Conservation (phyloP, 1,140 invertebrate species). For the Mylabris phalerata region DNA sequence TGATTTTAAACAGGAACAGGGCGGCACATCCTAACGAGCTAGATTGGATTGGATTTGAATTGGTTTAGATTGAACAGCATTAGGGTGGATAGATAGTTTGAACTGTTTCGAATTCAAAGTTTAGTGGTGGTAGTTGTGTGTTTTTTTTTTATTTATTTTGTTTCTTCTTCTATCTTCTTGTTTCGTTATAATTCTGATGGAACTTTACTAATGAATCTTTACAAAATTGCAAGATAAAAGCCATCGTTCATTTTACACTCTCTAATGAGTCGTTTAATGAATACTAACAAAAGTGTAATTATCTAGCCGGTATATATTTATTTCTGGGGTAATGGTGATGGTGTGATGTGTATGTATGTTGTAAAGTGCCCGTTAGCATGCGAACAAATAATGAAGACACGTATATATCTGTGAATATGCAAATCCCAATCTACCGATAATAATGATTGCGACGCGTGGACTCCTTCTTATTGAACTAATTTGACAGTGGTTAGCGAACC, state of each 20-base stretch:
- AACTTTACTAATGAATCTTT: too few species aligned
- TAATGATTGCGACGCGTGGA: slow-evolving; percentile 40
- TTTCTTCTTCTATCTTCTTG: too few species aligned
- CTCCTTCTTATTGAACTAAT: slow-evolving; percentile 42
- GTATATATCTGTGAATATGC: slow-evolving; percentile 29
- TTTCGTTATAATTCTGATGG: too few species aligned
- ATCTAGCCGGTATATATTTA: too few species aligned
- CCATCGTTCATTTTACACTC: too few species aligned
- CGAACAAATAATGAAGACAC: slow-evolving; percentile 32
- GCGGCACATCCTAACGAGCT: slow-evolving; percentile 36
- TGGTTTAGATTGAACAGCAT: slow-evolving; percentile 39
- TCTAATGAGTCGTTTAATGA: too few species aligned
- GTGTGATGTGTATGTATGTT: slow-evolving; percentile 9
- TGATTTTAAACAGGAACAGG: slow-evolving; percentile 37
- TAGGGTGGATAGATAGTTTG: slow-evolving; percentile 32
- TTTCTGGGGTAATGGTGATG: background rate
- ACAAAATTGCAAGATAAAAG: too few species aligned
- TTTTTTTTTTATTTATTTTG: too few species aligned
- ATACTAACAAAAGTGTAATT: too few species aligned
- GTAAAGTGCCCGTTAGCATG: slow-evolving; percentile 30
- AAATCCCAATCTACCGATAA: slow-evolving; percentile 38
- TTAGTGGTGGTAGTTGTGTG: too few species aligned
- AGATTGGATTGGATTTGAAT: slow-evolving; percentile 41
- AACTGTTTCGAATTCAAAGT: slow-evolving; percentile 2
- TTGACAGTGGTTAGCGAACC: slow-evolving; percentile 36